A percentile compares a stretch with the other conserved stretches of the same genome.
Conservation (phyloP, 2,797 vertebrate species). For the Sternotherus odoratus region DNA sequence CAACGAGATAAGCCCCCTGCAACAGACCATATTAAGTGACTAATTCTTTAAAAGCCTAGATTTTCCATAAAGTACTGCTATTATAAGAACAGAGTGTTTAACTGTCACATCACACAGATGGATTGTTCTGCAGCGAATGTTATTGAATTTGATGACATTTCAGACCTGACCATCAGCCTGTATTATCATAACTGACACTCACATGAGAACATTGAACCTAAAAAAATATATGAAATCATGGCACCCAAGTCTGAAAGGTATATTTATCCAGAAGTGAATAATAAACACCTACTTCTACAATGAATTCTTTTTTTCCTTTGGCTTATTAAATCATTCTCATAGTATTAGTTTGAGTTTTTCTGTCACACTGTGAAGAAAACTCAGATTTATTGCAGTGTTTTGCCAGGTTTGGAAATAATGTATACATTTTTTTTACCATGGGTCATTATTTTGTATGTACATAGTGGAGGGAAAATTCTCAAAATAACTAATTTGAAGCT, state of each 20-base stretch:
- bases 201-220: neutral
- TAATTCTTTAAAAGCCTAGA: neutral
- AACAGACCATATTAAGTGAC: neutral
- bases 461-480: neutral
- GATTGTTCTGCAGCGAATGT: neutral
- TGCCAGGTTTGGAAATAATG: neutral
- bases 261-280: neutral
- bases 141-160: neutral
- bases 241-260: neutral
- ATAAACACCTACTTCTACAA: neutral
- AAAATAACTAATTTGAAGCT: slow-evolving; percentile 38
- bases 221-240: neutral
- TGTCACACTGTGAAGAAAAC: neutral
- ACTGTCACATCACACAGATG: neutral
- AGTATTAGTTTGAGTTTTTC: neutral
- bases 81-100: neutral
- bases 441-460: slow-evolving; percentile 34
- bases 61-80: neutral
- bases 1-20: too few species aligned
- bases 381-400: neutral
- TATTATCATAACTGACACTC: neutral
- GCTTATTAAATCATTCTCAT: neutral
- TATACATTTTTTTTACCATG: neutral
- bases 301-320: neutral
- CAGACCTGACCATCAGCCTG: neutral